Conservation (phyloP, 2,113 vertebrate genomes). For the Nyctereutes procyonoides region DNA sequence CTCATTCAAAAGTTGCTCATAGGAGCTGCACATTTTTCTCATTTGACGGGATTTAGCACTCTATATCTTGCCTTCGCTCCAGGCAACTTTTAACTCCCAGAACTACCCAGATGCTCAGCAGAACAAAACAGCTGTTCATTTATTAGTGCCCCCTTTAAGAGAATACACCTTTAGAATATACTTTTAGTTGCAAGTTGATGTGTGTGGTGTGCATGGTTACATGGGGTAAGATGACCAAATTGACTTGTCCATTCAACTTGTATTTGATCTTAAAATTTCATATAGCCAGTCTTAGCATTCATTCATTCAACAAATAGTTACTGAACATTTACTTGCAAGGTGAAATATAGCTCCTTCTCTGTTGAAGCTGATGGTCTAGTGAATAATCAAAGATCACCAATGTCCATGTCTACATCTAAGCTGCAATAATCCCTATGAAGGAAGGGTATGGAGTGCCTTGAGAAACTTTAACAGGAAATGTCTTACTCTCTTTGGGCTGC, state of each 20-base stretch:
- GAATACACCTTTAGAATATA: neutral
- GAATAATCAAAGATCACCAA: neutral
- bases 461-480: neutral
- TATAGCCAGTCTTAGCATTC: neutral
- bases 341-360: neutral
- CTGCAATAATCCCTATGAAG: neutral
- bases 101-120: neutral
- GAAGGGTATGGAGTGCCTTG: neutral
- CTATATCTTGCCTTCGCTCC: neutral
- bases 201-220: no score
- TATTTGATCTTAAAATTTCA: neutral
- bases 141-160: neutral
- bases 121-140: neutral
- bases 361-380: neutral
- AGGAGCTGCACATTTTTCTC: neutral
- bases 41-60: neutral
- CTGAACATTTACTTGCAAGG: slow-evolving; percentile 16
- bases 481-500: neutral
- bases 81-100: neutral
- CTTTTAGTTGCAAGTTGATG: neutral
- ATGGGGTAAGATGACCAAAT: neutral
- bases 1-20: neutral
- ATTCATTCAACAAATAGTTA: slow-evolving; percentile 12
- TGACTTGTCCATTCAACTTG: neutral
- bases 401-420: neutral